Evolutionary conservation across 2,113 vertebrate genomes (phyloP).

Genomic region (Rhabdornis inornatus): DNA sequence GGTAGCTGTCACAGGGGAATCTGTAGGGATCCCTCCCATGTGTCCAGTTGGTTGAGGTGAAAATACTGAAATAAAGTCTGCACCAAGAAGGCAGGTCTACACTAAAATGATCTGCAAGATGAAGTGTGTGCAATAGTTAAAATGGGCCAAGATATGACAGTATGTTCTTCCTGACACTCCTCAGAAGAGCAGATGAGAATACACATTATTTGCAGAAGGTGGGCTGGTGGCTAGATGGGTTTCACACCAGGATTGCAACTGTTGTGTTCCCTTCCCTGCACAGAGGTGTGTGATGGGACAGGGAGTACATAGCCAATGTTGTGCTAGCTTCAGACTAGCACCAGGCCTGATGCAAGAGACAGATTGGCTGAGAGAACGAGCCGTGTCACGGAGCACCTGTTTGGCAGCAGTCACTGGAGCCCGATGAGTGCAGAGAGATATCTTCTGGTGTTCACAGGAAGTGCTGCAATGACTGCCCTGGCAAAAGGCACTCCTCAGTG

Average conservation of each 20-base stretch:
- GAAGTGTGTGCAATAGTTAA: not conserved
- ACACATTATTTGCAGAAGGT: not conserved
- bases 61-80: not conserved
- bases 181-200: not conserved
- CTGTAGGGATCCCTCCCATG: not conserved
- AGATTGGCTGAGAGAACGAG: not conserved
- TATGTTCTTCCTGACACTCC: not conserved
- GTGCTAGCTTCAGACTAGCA: not conserved
- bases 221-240: not conserved
- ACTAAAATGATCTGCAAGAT: not conserved
- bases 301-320: fast-evolving
- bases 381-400: fast-evolving
- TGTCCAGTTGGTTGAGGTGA: not conserved
- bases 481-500: not conserved
- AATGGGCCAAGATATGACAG: not conserved
- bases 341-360: not conserved
- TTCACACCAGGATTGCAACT: not conserved
- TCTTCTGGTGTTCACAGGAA: not conserved
- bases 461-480: not conserved
- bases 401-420: not conserved
- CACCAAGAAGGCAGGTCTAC: not conserved
- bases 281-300: not conserved
- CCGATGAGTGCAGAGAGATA: not conserved
- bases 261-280: not conserved
- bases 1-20: not conserved